Conservation (phyloP, 2,888 invertebrate species). For the Siphlonurus alternatus region DNA sequence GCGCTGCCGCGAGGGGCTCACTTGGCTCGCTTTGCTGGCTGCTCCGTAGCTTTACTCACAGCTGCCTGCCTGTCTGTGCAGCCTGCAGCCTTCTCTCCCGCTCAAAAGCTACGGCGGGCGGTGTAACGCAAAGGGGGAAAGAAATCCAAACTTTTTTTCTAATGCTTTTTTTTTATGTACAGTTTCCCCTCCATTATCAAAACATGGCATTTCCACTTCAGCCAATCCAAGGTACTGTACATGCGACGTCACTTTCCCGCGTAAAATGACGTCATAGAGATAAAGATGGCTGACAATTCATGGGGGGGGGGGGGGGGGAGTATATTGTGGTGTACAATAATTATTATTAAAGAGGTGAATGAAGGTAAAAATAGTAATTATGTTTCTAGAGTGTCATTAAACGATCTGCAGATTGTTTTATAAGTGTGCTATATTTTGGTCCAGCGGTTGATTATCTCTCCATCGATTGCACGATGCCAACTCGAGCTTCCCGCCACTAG, state of each 20-base stretch:
- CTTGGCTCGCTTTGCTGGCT: no score
- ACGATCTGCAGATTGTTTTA: no score
- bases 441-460: no score
- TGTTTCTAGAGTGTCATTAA: no score
- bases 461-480: no score
- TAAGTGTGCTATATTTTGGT: no score
- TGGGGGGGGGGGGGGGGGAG: no score
- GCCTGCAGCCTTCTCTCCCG: background rate
- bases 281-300: background rate
- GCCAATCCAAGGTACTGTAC: background rate
- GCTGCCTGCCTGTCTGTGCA: background rate
- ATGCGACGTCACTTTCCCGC: background rate
- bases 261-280: background rate
- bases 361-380: no score
- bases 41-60: no score
- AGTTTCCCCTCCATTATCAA: background rate
- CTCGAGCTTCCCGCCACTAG: background rate
- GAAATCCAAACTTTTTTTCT: background rate
- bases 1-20: no score
- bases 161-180: background rate
- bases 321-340: no score
- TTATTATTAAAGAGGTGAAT: no score
- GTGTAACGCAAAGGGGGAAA: background rate
- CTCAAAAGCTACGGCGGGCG: background rate
- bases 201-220: background rate